phyloP scores from a whole-genome alignment of 2,888 invertebrate species.

The Alsophila aescularia region DNA sequence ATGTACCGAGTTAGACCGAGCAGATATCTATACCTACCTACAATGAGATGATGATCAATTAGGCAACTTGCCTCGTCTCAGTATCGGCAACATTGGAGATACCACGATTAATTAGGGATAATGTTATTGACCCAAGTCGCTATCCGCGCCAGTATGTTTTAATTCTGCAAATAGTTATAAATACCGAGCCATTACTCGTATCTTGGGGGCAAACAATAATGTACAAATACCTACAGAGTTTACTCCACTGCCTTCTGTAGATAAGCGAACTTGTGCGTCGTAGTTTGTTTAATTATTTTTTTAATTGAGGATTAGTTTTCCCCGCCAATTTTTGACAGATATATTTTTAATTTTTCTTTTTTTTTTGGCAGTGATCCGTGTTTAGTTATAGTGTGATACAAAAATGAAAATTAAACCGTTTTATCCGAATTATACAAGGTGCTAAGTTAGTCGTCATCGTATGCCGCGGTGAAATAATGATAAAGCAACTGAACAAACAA shows the following conservation, averaged over 20 bases:
- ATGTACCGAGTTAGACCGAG: too few relatives aligned
- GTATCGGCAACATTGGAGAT: conserved; percentile 1
- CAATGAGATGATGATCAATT: not conserved
- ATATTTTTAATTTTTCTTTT: not conserved
- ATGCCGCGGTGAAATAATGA: conserved; percentile 51
- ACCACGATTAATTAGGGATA: conserved; percentile 33
- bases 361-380: conserved; percentile 1
- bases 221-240: conserved; percentile 44
- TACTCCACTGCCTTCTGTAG: conserved; percentile 44
- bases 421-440: not conserved
- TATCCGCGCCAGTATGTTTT: conserved; percentile 40
- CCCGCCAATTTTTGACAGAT: conserved; percentile 16
- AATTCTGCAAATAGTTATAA: conserved; percentile 41
- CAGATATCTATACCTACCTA: too few relatives aligned
- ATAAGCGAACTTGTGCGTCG: conserved; percentile 50
- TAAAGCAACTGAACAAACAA: conserved; percentile 69
- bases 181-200: conserved; percentile 51
- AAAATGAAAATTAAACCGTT: conserved; percentile 9
- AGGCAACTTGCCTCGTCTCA: not conserved
- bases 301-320: conserved; percentile 1
- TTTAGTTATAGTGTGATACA: not conserved
- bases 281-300: not conserved
- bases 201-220: conserved; percentile 62
- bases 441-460: conserved; percentile 11
- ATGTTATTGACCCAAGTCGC: conserved; percentile 49